A percentile compares a stretch with the other conserved stretches of the same genome.
These are phyloP conservation scores for Dissostichus mawsoni DNA, from an alignment of 2,113 vertebrate species.

Conservation along the genomic window DNA sequence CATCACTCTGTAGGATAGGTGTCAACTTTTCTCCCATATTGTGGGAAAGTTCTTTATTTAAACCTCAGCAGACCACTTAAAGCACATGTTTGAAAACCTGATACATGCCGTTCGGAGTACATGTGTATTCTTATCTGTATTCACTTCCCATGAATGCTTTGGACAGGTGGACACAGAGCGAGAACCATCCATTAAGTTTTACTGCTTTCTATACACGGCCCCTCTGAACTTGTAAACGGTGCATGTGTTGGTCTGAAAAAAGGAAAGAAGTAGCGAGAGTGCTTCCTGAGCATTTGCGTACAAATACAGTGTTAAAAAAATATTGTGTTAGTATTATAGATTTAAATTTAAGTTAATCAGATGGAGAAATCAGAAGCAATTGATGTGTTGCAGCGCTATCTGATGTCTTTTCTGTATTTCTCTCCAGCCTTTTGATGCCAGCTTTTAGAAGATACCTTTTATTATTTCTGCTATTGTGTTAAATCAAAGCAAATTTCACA, in stretches of 20 bases:
- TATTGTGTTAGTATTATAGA: too few relatives aligned
- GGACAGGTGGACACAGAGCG: constrained; percentile 19
- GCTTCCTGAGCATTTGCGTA: background rate
- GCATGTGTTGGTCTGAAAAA: background rate
- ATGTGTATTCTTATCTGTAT: background rate
- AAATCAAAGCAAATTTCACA: constrained; percentile 55
- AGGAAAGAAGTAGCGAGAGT: background rate
- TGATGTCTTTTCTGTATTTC: constrained; percentile 15
- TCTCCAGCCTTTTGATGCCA: constrained; percentile 38
- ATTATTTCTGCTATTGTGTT: constrained; percentile 24
- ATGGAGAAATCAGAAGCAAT: background rate
- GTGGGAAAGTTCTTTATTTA: background rate
- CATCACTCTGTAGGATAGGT: background rate
- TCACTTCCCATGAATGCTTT: background rate
- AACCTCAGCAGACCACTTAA: background rate
- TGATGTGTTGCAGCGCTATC: background rate
- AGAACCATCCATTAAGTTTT: constrained; percentile 21
- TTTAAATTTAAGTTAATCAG: background rate
- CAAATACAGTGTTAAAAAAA: too few relatives aligned
- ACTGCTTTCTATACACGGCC: constrained; percentile 10
- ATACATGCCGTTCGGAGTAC: background rate
- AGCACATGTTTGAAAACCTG: background rate
- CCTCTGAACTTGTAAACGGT: background rate
- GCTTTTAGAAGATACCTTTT: background rate
- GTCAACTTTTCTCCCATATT: background rate